phyloP scores from a whole-genome alignment of 2,888 invertebrate genomes.

The Watsonalla cultraria region DNA sequence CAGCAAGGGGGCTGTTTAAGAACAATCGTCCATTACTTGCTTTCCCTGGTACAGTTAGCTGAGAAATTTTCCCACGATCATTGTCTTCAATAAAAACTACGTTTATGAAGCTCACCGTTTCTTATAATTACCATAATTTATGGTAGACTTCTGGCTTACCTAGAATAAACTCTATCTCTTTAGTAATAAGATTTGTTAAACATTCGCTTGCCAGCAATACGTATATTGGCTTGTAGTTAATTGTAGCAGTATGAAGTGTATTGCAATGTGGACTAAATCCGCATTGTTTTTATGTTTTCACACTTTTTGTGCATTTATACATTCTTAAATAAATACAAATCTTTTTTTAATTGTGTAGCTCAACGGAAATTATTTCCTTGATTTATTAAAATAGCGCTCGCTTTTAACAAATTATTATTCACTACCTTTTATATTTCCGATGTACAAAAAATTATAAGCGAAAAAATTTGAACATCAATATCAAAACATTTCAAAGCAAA shows the following conservation, averaged over 20 bases:
- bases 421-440: background rate
- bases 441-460: background rate
- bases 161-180: constrained; percentile 6
- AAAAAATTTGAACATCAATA: no score
- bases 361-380: no score
- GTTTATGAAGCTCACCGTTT: constrained; percentile 24
- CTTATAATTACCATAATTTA: constrained; percentile 12
- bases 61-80: constrained; percentile 63
- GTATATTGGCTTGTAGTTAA: constrained; percentile 15
- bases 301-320: no score
- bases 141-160: background rate
- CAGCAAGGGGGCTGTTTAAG: constrained; percentile 15
- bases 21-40: constrained; percentile 48
- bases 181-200: background rate
- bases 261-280: constrained; percentile 34
- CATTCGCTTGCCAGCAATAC: no score
- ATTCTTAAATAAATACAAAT: no score
- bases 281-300: constrained; percentile 15
- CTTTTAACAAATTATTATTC: no score
- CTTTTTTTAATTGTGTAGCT: no score
- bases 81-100: constrained; percentile 45
- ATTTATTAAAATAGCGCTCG: no score
- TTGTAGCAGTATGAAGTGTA: constrained; percentile 28
- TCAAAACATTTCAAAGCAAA: no score
- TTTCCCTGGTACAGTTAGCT: constrained; percentile 54